phyloP scores from a whole-genome alignment of 2,888 invertebrate species.

The Perithous albicinctus region DNA sequence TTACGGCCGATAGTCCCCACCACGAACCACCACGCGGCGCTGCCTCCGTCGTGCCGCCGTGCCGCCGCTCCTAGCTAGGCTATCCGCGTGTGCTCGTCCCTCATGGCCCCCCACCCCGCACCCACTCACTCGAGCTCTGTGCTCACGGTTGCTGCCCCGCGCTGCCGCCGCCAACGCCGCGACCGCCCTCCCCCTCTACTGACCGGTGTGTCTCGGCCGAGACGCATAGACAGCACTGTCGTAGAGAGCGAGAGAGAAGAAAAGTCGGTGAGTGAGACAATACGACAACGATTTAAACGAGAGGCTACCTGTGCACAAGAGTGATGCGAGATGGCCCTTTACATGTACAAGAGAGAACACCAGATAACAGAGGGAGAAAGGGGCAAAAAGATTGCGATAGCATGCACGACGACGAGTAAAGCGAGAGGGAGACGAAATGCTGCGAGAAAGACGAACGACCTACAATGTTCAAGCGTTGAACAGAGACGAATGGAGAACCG shows the following conservation, averaged over 20 bases:
- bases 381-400: constrained; percentile 66
- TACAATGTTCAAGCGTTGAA: constrained; percentile 42
- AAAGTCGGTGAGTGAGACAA: constrained; percentile 53
- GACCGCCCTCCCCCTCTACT: constrained; percentile 66
- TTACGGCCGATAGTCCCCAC: constrained; percentile 87
- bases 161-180: constrained; percentile 61
- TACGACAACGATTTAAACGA: constrained; percentile 60
- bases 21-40: constrained; percentile 86
- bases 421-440: constrained; percentile 51
- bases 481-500: constrained; percentile 65
- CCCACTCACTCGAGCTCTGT: constrained; percentile 41
- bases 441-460: constrained; percentile 62
- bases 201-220: constrained; percentile 36
- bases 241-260: constrained; percentile 55
- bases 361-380: constrained; percentile 51
- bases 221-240: constrained; percentile 76
- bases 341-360: constrained; percentile 42
- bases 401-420: constrained; percentile 56
- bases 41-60: constrained; percentile 74
- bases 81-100: constrained; percentile 72
- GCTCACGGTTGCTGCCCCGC: constrained; percentile 66
- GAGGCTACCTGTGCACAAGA: constrained; percentile 61
- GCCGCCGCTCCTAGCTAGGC: constrained; percentile 71
- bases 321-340: constrained; percentile 59
- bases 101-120: constrained; percentile 65